phyloP scores from a whole-genome alignment of 1,140 invertebrate species.

The Sycophaga agraensis region DNA sequence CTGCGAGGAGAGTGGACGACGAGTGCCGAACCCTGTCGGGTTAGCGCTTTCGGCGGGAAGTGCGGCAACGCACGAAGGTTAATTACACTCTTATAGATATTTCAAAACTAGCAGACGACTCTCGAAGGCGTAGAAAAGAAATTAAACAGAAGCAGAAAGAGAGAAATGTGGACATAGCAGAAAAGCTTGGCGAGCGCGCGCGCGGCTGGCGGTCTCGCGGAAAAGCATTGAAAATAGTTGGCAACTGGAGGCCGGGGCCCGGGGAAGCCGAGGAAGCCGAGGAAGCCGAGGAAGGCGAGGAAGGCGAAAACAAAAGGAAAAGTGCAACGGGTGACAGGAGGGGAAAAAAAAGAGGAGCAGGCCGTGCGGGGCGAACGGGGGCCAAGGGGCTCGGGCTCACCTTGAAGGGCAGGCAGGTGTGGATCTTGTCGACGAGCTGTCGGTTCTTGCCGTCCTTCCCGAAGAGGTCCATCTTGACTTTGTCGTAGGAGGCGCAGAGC shows the following conservation, averaged over 20 bases:
- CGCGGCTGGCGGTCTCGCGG: too few species aligned
- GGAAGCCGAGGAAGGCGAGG: not conserved
- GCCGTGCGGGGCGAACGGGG: too few species aligned
- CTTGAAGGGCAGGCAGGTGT: constrained; percentile 58
- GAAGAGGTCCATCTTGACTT: constrained; percentile 59
- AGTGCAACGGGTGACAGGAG: not conserved
- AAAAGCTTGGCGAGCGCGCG: too few species aligned
- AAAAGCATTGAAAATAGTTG: too few species aligned
- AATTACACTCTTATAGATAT: not conserved
- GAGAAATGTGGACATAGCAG: too few species aligned
- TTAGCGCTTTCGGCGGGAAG: constrained; percentile 4
- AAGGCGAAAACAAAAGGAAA: not conserved
- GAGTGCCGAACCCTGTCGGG: too few species aligned
- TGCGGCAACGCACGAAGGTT: not conserved
- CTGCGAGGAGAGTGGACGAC: too few species aligned
- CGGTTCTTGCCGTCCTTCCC: constrained; percentile 56
- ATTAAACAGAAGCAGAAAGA: too few species aligned
- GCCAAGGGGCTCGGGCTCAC: constrained; percentile 39
- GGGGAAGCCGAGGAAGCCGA: not conserved
- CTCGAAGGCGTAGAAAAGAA: not conserved
- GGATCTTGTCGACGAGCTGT: constrained; percentile 58
- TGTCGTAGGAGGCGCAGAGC: constrained; percentile 58
- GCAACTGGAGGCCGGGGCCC: too few species aligned
- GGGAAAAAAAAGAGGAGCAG: not conserved
- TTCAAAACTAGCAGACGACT: constrained; percentile 23